Evolutionary conservation across 2,888 invertebrate species (phyloP), one percentile per base, ranked within the genome.

Genomic region (Eristalis intricaria): DNA sequence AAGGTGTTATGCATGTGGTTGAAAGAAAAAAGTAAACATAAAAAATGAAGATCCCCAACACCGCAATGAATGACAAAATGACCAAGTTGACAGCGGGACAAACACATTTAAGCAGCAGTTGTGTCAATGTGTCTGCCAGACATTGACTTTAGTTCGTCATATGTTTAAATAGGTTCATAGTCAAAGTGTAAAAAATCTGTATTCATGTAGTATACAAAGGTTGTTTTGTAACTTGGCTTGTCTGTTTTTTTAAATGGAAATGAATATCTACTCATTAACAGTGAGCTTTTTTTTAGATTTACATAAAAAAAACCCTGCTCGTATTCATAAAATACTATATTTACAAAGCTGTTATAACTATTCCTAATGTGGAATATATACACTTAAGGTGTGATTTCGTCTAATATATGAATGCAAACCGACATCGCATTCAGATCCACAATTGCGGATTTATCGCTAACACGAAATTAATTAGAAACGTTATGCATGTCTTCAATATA

Each of bases 71-170:
- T 58, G 71, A 63, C 75, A 65, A 84, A 84, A 60, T 84, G 79
- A 79, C 84, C 79, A 76, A 71, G 66, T 71, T 84, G 58, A 75
- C 79, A 79, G 84, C 68, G 75, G 80, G n/a, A 64, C 64, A 83
- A 83, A 83, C 78, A 78, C 63, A 19, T 50, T 50, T 74, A 35
- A 71, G 73, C 75, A 63, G 75, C 86, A 87, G 83, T 87, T 87
- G 87, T 87, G 87, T 87, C 84, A 87, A 87, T 76, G 84, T 73
- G 64, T 63, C 60, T 66, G 68, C 56, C 79, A 79, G 87, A 79
- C 75, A 76, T 80, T 80, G 70, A 73, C 79, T 79, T 69, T 58
- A 69, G 56, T 83, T 71, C 63, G 15, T 66, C 56, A 60, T 60
- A 35, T 68, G 32, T 79, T 56, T 26, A 64, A 64, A 64, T 58